Evolutionary conservation across 2,888 invertebrate genomes (phyloP), one percentile per base, ranked within the genome.

Genomic region (Mesorhabditis belari): DNA sequence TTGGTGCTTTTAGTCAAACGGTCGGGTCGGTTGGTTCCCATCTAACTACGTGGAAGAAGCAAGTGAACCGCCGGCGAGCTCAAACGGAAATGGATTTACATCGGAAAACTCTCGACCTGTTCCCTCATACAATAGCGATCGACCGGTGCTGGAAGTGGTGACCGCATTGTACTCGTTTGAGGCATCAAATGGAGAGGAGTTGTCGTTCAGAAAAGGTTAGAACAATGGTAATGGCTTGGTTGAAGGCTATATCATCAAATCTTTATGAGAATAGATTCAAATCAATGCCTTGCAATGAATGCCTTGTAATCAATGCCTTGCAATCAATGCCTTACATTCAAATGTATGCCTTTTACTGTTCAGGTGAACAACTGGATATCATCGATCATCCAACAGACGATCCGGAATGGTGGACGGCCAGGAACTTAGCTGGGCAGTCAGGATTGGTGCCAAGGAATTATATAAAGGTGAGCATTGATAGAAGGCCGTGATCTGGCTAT

Each of bases 341-440:
- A n/a, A n/a, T n/a, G n/a, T n/a, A n/a, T n/a, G n/a, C n/a, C n/a
- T n/a, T n/a, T n/a, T n/a, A n/a, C n/a, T n/a, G n/a, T n/a, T 12
- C 57, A 70, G 69, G 74, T 19, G 96, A 98, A 84, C 87, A 91
- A 57, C 85, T 98, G 73, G 94, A 95, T 84, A 92, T 98, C 75
- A 86, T 98, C 68, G 95, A 95, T 85, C 88, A 94, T 81, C 95
- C 96, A 6, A 88, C 90, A 5, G 90, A 92, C 66, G 98, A 98
- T 86, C 96, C 98, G 6, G 96, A 98, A 85, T 98, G 98, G 98
- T 92, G 89, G 86, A 90, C 90, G 81, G 96, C 96, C 60, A 86
- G 93, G 55, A 96, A 96, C 85, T 87, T 88, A 60, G 88, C 89
- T 82, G 95, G 95, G 5, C 90, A 90, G 83, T 87, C 90, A 66